These are phyloP conservation scores for Hedya salicella DNA, from an alignment of 2,888 invertebrate species.

Conservation along the genomic window DNA sequence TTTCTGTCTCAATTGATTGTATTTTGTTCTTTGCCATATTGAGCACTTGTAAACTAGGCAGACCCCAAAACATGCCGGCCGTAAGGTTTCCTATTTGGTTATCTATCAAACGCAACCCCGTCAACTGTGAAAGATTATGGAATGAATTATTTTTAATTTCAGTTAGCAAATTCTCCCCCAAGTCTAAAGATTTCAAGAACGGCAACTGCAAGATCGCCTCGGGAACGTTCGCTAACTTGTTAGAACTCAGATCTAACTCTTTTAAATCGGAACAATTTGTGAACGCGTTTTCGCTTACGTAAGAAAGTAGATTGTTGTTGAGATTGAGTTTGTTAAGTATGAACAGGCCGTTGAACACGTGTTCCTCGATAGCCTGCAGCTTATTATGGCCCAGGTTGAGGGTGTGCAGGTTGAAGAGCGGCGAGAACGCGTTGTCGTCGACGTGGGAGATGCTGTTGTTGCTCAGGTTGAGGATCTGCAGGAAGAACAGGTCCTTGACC, in stretches of 20 bases:
- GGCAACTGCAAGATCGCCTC: conserved; percentile 92
- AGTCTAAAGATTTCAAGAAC: conserved; percentile 94
- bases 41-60: conserved; percentile 92
- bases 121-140: conserved; percentile 93
- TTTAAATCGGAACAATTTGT: conserved; percentile 94
- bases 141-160: conserved; percentile 93
- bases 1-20: conserved; percentile 92
- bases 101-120: conserved; percentile 94
- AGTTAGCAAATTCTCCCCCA: conserved; percentile 95
- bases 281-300: conserved; percentile 91
- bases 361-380: conserved; percentile 90
- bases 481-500: conserved; percentile 94
- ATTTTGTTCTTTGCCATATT: conserved; percentile 96
- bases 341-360: conserved; percentile 93
- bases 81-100: conserved; percentile 95
- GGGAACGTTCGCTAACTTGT: conserved; percentile 92
- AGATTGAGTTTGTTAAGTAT: conserved; percentile 93
- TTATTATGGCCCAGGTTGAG: conserved; percentile 95
- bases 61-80: conserved; percentile 94
- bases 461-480: conserved; percentile 93
- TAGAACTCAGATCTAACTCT: conserved; percentile 95
- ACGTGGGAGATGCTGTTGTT: conserved; percentile 94
- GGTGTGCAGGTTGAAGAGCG: conserved; percentile 95
- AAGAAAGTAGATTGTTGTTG: conserved; percentile 92
- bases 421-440: conserved; percentile 94